Evolutionary conservation across 2,888 invertebrate genomes (phyloP), one percentile per base, ranked within the genome.

Genomic region (Chrysolina americana): DNA sequence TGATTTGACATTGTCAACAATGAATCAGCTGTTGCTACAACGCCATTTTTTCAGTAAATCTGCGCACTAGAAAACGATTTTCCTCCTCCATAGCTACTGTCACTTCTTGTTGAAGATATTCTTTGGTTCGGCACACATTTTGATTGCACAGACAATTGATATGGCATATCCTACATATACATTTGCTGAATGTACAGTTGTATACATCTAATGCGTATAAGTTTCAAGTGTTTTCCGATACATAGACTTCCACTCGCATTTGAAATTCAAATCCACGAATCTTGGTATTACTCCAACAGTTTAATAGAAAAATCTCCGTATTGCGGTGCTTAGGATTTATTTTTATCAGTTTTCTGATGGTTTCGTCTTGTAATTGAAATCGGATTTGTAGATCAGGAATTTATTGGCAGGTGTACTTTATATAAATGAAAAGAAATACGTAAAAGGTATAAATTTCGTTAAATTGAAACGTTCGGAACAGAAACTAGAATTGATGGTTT

Each of bases 391-490:
- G 59, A 59, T 59, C 59, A n/a, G n/a, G 59, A 8, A 15, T 23
- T 59, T 59, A 59, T 23, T 59, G 59, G 59, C 59, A 59, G 59
- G 59, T 59, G 28, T 59, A 36, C 36, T 59, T 59, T 59, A 59
- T 59, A 59, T 59, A 59, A 59, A 59, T 59, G 28, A 59, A 28
- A 59, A 59, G 36, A 59, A 36, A 36, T 59, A 28, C 36, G 59
- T 1, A 36, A 56, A 1, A 8, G 28, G 36, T 36, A 59, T 59
- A 59, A 59, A 59, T 59, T 59, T 15, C 8, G 28, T 28, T 59
- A 36, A 59, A 59, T 59, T 59, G 59, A 59, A 59, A 36, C 36
- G 23, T 59, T 59, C 59, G 36, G 36, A 8, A 23, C 59, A 36
- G 59, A 59, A 59, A 59, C 59, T 6, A 36, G 28, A 36, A 59